Percentiles rank a stretch among this genome's conserved stretches.
Evolutionary conservation across 2,113 vertebrate genomes (phyloP).

Genomic region (Cathartes aura): DNA sequence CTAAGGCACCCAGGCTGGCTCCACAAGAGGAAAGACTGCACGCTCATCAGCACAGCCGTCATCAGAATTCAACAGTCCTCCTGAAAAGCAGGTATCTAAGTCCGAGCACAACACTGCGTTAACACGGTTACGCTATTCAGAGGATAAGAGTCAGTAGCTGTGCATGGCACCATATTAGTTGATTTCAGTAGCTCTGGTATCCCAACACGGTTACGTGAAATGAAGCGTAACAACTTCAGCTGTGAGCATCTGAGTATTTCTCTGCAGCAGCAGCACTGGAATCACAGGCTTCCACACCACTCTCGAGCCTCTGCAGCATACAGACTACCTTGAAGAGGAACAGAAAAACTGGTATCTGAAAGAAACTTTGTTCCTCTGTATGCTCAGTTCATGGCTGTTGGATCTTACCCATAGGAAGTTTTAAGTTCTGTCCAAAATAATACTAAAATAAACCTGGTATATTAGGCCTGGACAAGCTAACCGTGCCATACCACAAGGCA

Average conservation of each 20-base stretch:
- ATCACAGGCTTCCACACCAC: not conserved
- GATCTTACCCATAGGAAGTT: not conserved
- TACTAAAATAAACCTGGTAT: not conserved
- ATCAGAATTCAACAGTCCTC: rapidly evolving
- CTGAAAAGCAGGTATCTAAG: not conserved
- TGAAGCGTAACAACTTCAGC: not conserved
- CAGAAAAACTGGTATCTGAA: not conserved
- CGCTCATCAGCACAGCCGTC: rapidly evolving
- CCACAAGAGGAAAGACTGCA: not conserved
- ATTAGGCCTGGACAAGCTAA: not conserved
- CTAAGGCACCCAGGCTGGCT: not conserved
- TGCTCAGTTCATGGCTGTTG: not conserved
- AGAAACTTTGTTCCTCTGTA: not conserved
- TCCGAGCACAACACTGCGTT: not conserved
- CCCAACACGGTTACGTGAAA: not conserved
- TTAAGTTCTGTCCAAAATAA: not conserved
- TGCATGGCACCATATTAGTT: not conserved
- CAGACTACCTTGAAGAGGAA: not conserved
- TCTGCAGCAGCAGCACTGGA: not conserved
- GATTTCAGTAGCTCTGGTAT: not conserved
- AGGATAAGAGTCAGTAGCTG: not conserved
- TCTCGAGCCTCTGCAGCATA: not conserved
- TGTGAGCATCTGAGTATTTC: not conserved
- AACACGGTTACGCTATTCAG: rapidly evolving
- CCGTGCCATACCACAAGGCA: not conserved